Evolutionary conservation across 2,113 vertebrate genomes (phyloP).

Genomic region (Turdus rufiventris): DNA sequence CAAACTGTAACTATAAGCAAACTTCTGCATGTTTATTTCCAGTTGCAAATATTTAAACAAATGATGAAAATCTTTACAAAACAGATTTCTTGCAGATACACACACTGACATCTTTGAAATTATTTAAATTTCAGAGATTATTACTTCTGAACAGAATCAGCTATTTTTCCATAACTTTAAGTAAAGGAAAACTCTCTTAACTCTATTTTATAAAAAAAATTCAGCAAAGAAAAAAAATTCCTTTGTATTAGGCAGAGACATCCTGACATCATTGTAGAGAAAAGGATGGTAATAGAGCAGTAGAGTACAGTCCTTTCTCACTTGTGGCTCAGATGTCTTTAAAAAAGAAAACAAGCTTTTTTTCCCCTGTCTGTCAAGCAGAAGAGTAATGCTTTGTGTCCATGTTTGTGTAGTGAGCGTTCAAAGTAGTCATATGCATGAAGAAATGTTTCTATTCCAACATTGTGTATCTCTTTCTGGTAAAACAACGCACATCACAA

Average conservation of each 20-base stretch:
- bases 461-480: neutral
- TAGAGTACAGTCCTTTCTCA: neutral
- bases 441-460: neutral
- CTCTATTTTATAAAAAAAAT: constrained; percentile 41
- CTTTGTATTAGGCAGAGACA: constrained; percentile 60
- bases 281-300: neutral
- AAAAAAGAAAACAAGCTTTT: neutral
- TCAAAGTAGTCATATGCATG: neutral
- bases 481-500: neutral
- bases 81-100: neutral
- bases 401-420: neutral
- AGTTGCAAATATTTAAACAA: neutral
- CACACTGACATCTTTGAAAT: neutral
- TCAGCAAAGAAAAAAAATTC: constrained; percentile 12
- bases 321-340: neutral
- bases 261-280: neutral
- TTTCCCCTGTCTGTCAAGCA: neutral
- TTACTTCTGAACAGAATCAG: constrained; percentile 44
- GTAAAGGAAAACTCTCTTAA: constrained; percentile 50
- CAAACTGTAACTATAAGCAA: neutral
- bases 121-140: constrained; percentile 16
- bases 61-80: neutral
- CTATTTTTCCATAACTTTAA: constrained; percentile 49
- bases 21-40: neutral
- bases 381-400: neutral